phyloP scores from a whole-genome alignment of 2,888 invertebrate species.

The Fragum sueziense region DNA sequence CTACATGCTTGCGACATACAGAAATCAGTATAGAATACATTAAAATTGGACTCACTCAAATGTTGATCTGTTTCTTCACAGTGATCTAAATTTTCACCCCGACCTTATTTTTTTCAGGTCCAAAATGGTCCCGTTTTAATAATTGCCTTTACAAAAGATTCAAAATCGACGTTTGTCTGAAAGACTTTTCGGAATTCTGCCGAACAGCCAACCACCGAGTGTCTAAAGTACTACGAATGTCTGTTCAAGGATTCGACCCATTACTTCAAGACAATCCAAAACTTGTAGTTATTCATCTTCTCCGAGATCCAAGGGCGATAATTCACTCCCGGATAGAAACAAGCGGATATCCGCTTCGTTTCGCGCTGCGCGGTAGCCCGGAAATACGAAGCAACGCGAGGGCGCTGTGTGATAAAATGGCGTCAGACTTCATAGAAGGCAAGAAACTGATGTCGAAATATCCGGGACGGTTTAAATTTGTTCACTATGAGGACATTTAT shows the following conservation, averaged over 20 bases:
- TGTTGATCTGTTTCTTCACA: too few species aligned
- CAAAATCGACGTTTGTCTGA: slow-evolving; percentile 29
- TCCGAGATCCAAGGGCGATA: slow-evolving; percentile 55
- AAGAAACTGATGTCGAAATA: slow-evolving; percentile 25
- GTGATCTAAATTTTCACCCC: too few species aligned
- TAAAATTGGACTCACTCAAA: too few species aligned
- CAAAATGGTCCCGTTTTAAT: slow-evolving; percentile 46
- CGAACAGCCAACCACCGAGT: slow-evolving; percentile 30
- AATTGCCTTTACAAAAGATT: slow-evolving; percentile 27
- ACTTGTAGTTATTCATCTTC: slow-evolving; percentile 50
- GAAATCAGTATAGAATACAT: too few species aligned
- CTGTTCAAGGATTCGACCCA: slow-evolving; percentile 23
- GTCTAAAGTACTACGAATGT: slow-evolving; percentile 46
- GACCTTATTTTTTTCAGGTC: too few species aligned
- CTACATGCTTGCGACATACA: too few species aligned
- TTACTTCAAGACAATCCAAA: slow-evolving; percentile 34
- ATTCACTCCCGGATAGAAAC: slow-evolving; percentile 52
- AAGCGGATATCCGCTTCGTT: slow-evolving; percentile 36
- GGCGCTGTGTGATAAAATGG: slow-evolving; percentile 55
- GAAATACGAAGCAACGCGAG: slow-evolving; percentile 34
- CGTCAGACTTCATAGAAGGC: slow-evolving; percentile 33
- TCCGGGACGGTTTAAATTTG: slow-evolving; percentile 38
- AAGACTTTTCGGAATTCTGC: slow-evolving; percentile 31
- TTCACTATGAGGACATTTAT: slow-evolving; percentile 53
- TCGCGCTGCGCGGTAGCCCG: neutral